Base-by-base conservation (phyloP, 1,140 invertebrate species). In the Daktulosphaira vitifoliae region DNA sequence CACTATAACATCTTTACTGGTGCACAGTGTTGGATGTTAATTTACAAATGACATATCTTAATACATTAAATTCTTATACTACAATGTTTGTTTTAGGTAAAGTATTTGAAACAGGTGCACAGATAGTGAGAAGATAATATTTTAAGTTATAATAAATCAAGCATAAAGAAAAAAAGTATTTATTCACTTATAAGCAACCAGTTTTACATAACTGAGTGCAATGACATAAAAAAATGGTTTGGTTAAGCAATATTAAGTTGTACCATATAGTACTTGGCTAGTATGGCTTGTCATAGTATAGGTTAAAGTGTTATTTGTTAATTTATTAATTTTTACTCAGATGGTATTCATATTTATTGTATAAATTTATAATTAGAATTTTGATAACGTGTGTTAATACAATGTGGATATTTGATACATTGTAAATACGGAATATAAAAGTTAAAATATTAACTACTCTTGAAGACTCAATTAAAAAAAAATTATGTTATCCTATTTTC, bases 101-200 rank as follows among this genome's bases (percentile, higher is more conserved):
- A 37, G 46, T 13, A 62, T 39, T 62, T 46, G 18, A 33, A 46
- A 62, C 25, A 62, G 42, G 42, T 62, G 56, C 56, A 62, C 56
- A 62, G 42, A 62, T n/a, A 62, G 56, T 62, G 56, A 62, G 56
- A 62, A 62, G 56, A 62, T 22, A 33, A 62, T 62, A 46, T 42
- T 42, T 42, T 29, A 44, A 59, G 15, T 46, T 18, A 62, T 22
- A 44, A 51, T 51, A 26, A 33, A 54, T 23, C 18, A 46, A 3
- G 23, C 26, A 18, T 6, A 33, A 33, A n/a, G 16, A 33, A 29
- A 37, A 29, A 48, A 46, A 13, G 18, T 48, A 62, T n/a, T n/a
- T n/a, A 22, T 62, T 48, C 18, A 48, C 26, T 44, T 62, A 48
- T 33, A 15, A 46, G 15, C 18, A 62, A 11, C n/a, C 25, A 16